Percentiles rank a stretch among this genome's conserved stretches.
Evolutionary conservation across 2,888 invertebrate genomes (phyloP).

Genomic region (Mallateleia sp.): DNA sequence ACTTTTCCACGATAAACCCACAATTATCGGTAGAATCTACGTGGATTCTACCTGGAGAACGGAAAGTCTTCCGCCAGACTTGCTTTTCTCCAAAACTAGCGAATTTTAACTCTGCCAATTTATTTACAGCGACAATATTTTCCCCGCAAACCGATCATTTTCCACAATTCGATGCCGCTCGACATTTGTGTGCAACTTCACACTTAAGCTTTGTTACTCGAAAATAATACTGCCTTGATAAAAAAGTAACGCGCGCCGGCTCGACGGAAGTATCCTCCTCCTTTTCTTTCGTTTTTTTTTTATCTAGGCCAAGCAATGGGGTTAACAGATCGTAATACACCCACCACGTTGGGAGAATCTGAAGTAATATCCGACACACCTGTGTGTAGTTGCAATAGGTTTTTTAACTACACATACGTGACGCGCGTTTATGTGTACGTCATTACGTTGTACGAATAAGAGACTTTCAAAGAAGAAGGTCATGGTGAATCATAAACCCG

Average conservation of each 20-base stretch:
- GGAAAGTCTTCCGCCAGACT: too few species aligned
- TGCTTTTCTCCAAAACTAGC: too few species aligned
- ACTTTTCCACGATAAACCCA: too few species aligned
- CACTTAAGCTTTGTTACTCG: conserved; percentile 25
- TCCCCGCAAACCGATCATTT: too few species aligned
- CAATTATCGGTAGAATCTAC: too few species aligned
- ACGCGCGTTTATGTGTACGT: conserved; percentile 63
- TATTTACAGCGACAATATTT: too few species aligned
- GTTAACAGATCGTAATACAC: conserved; percentile 78
- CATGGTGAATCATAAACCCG: conserved; percentile 74
- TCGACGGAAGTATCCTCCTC: conserved; percentile 79
- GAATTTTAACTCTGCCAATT: too few species aligned
- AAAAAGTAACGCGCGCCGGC: conserved; percentile 78
- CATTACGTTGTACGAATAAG: conserved; percentile 66
- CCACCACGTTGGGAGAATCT: conserved; percentile 72
- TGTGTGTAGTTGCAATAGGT: conserved; percentile 73
- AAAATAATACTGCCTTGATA: conserved; percentile 34
- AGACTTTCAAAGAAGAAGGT: conserved; percentile 74
- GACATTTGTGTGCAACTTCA: conserved; percentile 34
- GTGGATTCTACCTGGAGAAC: too few species aligned
- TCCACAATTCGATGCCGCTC: too few species aligned
- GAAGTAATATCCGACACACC: conserved; percentile 80
- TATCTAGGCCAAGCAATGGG: conserved; percentile 69
- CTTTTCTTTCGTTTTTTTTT: conserved; percentile 31
- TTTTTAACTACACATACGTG: conserved; percentile 67